Evolutionary conservation across 2,797 vertebrate species (phyloP).

Genomic region (Hozukius guyotensis): DNA sequence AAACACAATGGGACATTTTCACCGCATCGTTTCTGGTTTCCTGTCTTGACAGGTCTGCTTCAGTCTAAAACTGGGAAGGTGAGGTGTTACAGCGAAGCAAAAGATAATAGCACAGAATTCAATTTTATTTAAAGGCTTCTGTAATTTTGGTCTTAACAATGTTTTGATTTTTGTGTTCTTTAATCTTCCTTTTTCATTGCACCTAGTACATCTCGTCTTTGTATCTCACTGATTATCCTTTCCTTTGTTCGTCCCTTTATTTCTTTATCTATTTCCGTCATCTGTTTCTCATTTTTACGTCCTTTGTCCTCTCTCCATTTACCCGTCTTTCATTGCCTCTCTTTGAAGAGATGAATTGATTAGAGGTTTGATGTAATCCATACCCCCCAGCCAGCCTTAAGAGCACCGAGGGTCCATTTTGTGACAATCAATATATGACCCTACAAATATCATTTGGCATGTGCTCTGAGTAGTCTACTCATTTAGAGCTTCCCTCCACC

Average conservation of each 20-base stretch:
- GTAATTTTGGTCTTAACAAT: background rate
- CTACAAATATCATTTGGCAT: slow-evolving; percentile 82
- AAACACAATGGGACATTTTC: background rate
- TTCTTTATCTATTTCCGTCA: background rate
- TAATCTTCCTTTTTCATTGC: background rate
- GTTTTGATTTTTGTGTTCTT: background rate
- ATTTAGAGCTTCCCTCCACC: slow-evolving; percentile 38
- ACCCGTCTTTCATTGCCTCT: slow-evolving; percentile 36
- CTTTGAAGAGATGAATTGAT: slow-evolving; percentile 70
- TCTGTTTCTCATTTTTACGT: background rate
- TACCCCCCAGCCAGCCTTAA: slow-evolving; percentile 68
- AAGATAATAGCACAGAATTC: background rate
- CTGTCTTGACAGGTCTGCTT: background rate
- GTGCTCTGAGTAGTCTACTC: slow-evolving; percentile 59
- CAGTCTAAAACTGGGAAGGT: background rate
- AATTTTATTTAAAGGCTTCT: background rate
- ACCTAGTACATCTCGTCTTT: background rate
- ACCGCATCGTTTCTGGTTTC: background rate
- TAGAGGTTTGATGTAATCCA: slow-evolving; percentile 70
- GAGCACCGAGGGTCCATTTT: slow-evolving; percentile 83
- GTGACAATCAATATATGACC: slow-evolving; percentile 83
- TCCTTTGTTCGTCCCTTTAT: background rate
- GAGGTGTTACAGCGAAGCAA: background rate
- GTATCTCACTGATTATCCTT: background rate
- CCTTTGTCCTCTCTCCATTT: slow-evolving; percentile 31